A percentile compares a stretch with the other conserved stretches of the same genome.
Evolutionary conservation across 2,797 vertebrate genomes (phyloP).

Genomic region (Poecilia picta): DNA sequence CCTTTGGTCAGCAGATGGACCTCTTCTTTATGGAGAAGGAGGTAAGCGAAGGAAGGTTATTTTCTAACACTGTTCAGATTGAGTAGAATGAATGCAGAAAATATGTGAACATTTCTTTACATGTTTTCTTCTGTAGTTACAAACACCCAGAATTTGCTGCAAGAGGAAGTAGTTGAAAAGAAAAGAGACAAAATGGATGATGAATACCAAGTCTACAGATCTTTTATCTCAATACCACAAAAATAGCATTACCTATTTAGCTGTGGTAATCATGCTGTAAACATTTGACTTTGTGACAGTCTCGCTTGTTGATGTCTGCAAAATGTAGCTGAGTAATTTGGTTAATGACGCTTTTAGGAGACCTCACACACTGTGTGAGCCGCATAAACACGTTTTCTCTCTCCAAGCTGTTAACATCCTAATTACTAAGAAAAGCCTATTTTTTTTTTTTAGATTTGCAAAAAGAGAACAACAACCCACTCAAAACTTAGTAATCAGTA

Average conservation of each 20-base stretch:
- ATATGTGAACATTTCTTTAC: not conserved
- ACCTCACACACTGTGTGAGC: not conserved
- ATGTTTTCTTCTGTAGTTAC: not conserved
- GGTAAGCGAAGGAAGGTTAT: conserved; percentile 65
- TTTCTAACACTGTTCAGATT: not conserved
- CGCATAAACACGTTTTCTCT: not conserved
- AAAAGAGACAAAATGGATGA: not conserved
- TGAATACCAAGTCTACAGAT: not conserved
- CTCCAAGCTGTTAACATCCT: not conserved
- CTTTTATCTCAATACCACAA: not conserved
- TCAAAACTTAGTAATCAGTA: not conserved
- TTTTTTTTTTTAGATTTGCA: not conserved
- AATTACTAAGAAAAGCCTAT: not conserved
- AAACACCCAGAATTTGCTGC: not conserved
- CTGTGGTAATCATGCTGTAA: not conserved
- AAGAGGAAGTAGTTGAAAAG: not conserved
- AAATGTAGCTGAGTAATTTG: not conserved
- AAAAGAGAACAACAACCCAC: not conserved
- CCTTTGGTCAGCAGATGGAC: conserved; percentile 93
- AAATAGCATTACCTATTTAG: not conserved
- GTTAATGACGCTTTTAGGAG: not conserved
- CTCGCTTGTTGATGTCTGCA: not conserved
- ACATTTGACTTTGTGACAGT: not conserved
- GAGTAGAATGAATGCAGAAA: not conserved
- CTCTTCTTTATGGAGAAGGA: conserved; percentile 89